A percentile compares a stretch with the other conserved stretches of the same genome.
phyloP scores from a whole-genome alignment of 92 coral and sea anemone species.

The Desmophyllum pertusum region DNA sequence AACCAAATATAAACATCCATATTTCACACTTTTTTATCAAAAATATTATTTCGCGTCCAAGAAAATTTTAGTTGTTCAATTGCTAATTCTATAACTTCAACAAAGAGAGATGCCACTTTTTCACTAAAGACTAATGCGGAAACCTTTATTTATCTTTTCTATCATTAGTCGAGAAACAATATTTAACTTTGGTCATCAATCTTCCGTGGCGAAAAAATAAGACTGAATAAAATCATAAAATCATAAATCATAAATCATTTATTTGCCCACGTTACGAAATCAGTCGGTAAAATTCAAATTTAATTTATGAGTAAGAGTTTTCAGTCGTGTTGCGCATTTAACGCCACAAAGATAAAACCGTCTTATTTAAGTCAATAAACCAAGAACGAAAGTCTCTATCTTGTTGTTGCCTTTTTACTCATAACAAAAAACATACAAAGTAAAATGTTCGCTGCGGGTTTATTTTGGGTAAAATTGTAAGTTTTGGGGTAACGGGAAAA shows the following conservation, averaged over 20 bases:
- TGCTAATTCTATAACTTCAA: not conserved
- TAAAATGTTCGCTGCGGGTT: not conserved
- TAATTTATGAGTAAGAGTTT: not conserved
- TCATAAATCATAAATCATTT: too few species aligned
- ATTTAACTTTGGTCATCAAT: slow-evolving; percentile 36
- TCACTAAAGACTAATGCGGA: not conserved
- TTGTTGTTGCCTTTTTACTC: not conserved
- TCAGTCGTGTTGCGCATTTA: not conserved
- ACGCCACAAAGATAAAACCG: not conserved
- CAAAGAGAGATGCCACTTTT: not conserved
- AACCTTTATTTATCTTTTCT: slow-evolving; percentile 25
- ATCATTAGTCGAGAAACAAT: slow-evolving; percentile 30
- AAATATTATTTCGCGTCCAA: not conserved
- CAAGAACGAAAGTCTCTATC: not conserved
- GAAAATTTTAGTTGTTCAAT: not conserved
- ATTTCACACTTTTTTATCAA: not conserved
- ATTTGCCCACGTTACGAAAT: slow-evolving; percentile 15
- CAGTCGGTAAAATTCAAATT: slow-evolving; percentile 1
- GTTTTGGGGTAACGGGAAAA: not conserved
- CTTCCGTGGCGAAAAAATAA: slow-evolving; percentile 31
- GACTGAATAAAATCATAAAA: slow-evolving; percentile 11
- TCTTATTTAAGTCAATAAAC: too few species aligned
- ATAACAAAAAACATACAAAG: not conserved
- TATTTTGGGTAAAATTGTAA: not conserved
- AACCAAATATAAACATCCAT: slow-evolving; percentile 30